Conservation (phyloP, 2,888 invertebrate genomes). For the Lepidonotus clava region DNA sequence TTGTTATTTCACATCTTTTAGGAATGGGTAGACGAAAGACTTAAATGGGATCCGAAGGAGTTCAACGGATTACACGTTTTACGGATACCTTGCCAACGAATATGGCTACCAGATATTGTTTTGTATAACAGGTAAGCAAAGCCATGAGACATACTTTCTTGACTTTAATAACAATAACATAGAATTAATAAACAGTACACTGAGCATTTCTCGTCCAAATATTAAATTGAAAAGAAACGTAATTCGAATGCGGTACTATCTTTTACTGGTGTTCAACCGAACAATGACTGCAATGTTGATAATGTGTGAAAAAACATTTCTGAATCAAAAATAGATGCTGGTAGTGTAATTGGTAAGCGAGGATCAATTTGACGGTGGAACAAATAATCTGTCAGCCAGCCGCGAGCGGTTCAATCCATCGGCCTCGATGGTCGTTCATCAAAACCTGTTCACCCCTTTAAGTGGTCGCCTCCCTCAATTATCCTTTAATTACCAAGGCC, state of each 20-base stretch:
- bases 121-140: slow-evolving; percentile 85
- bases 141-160: not conserved
- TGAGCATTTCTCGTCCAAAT: too few relatives aligned
- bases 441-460: too few relatives aligned
- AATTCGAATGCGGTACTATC: too few relatives aligned
- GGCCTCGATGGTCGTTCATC: not conserved
- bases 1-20: slow-evolving; percentile 70
- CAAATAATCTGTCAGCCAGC: slow-evolving; percentile 20
- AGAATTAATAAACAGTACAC: too few relatives aligned
- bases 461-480: not conserved
- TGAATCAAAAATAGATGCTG: not conserved
- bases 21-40: slow-evolving; percentile 87
- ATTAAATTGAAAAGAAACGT: too few relatives aligned
- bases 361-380: not conserved
- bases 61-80: slow-evolving; percentile 85
- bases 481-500: not conserved
- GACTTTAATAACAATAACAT: not conserved
- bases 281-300: not conserved
- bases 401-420: not conserved
- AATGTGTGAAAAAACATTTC: not conserved
- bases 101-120: slow-evolving; percentile 85
- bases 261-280: not conserved
- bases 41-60: slow-evolving; percentile 87
- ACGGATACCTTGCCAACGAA: slow-evolving; percentile 85
- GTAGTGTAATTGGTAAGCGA: not conserved